These are phyloP conservation scores for Irena cyanogastra DNA, from an alignment of 2,113 vertebrate genomes.

Conservation along the genomic window DNA sequence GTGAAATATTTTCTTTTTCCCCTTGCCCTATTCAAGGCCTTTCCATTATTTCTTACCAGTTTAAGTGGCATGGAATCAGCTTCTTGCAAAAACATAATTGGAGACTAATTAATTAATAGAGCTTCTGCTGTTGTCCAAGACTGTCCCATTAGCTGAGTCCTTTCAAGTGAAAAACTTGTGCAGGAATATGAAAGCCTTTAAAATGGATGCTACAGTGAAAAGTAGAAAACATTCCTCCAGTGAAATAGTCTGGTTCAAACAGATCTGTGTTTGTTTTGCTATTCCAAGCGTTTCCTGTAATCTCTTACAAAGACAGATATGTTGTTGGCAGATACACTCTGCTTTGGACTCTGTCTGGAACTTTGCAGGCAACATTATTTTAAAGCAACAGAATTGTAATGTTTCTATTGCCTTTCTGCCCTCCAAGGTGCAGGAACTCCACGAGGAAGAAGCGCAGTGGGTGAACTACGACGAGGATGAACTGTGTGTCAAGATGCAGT, in stretches of 20 bases:
- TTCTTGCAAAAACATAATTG: neutral
- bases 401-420: neutral
- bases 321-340: neutral
- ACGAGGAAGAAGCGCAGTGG: conserved; percentile 96
- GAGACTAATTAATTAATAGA: neutral
- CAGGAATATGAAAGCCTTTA: neutral
- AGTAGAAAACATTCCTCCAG: neutral
- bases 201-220: neutral
- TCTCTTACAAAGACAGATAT: neutral
- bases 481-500: conserved; percentile 94
- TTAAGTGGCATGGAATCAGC: neutral
- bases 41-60: neutral
- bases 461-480: conserved; percentile 98
- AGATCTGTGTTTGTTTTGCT: neutral
- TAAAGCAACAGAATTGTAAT: neutral
- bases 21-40: neutral
- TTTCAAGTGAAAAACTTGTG: neutral
- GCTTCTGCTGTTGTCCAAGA: neutral
- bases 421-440: conserved; percentile 91
- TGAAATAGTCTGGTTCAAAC: neutral
- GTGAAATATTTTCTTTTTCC: neutral
- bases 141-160: neutral
- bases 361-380: neutral
- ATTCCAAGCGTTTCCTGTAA: neutral
- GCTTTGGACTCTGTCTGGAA: conserved; percentile 5